These are phyloP conservation scores for Hyposmocoma kahamanoa DNA, from an alignment of 1,140 invertebrate species.

Conservation along the genomic window DNA sequence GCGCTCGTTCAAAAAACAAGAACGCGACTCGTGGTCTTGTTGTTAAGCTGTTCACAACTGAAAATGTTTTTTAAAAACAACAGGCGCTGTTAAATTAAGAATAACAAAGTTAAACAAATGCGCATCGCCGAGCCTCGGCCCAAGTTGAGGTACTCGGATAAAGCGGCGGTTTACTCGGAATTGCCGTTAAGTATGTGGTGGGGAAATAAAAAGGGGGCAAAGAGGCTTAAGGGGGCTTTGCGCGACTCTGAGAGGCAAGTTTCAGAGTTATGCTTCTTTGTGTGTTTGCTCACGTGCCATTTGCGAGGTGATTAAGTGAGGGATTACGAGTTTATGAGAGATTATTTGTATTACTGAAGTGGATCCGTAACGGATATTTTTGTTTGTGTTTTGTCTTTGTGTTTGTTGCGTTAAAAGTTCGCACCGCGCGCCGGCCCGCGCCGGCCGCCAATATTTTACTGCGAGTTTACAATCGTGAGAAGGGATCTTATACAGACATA, in stretches of 20 bases:
- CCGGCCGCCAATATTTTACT: neutral
- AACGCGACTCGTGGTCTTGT: no score
- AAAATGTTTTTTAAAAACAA: no score
- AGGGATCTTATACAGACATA: no score
- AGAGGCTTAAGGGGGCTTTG: slow-evolving; percentile 45
- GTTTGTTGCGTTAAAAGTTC: neutral
- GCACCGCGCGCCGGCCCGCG: neutral
- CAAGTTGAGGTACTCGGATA: slow-evolving; percentile 34
- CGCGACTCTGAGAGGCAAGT: slow-evolving; percentile 41
- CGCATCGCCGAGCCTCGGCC: slow-evolving; percentile 19
- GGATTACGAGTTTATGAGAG: slow-evolving; percentile 22
- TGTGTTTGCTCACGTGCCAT: slow-evolving; percentile 44
- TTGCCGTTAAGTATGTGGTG: slow-evolving; percentile 58
- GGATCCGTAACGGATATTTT: slow-evolving; percentile 2
- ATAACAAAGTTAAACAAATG: slow-evolving; percentile 24
- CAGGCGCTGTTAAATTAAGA: slow-evolving; percentile 4
- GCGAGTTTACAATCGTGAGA: no score
- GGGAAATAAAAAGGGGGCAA: slow-evolving; percentile 39
- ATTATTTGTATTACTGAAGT: neutral
- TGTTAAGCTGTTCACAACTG: no score
- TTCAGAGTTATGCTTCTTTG: slow-evolving; percentile 42
- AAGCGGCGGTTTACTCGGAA: slow-evolving; percentile 40
- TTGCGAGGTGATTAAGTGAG: slow-evolving; percentile 47
- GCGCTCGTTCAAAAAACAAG: no score
- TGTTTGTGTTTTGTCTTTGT: slow-evolving; percentile 2